Evolutionary conservation across 1,140 invertebrate genomes (phyloP).

Genomic region (Diprion similis): DNA sequence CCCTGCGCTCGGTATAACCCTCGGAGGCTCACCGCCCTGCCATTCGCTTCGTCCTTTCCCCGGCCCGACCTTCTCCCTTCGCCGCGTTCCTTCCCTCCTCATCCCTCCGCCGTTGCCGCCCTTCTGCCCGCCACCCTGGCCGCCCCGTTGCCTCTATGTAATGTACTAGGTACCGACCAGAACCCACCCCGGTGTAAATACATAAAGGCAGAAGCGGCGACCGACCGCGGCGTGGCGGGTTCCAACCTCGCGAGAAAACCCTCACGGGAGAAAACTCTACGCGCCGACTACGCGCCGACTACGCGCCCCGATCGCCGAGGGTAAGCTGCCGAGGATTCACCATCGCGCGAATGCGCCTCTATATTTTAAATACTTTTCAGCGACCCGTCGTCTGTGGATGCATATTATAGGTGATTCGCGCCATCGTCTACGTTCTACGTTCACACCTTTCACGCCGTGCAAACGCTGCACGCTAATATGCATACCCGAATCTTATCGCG

Average conservation of each 20-base stretch:
- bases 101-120: neutral
- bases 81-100: constrained; percentile 21
- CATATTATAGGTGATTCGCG: too few relatives aligned
- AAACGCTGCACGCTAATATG: too few relatives aligned
- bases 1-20: neutral
- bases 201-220: constrained; percentile 36
- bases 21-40: constrained; percentile 12
- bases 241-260: constrained; percentile 10
- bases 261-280: constrained; percentile 1
- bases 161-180: constrained; percentile 30
- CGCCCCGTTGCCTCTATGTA: constrained; percentile 27
- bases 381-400: too few relatives aligned
- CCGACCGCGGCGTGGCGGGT: constrained; percentile 22
- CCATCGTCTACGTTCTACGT: too few relatives aligned
- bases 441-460: too few relatives aligned
- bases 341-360: neutral
- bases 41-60: constrained; percentile 17
- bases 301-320: neutral
- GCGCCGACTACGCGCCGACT: neutral
- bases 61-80: constrained; percentile 21
- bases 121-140: constrained; percentile 10
- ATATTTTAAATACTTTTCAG: constrained; percentile 8
- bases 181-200: constrained; percentile 39
- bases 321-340: constrained; percentile 8
- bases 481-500: too few relatives aligned